These are phyloP conservation scores for Actinemys pallida DNA, from an alignment of 2,113 vertebrate genomes.

Conservation along the genomic window DNA sequence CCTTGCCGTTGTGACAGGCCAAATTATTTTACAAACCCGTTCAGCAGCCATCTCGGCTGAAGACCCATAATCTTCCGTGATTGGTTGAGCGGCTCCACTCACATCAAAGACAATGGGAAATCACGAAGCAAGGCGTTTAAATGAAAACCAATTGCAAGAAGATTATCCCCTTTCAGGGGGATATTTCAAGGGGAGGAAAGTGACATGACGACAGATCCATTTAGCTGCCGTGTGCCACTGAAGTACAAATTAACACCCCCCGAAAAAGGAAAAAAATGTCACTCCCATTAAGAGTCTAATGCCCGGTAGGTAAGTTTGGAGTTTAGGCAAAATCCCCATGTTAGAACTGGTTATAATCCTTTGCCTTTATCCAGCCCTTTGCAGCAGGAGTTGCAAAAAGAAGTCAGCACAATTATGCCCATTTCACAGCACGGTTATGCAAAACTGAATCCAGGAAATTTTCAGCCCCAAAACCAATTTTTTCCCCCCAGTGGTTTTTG, in stretches of 20 bases:
- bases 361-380: not conserved
- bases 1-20: not conserved
- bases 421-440: not conserved
- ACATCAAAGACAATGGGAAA: not conserved
- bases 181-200: slow-evolving; percentile 4
- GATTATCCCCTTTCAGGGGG: not conserved
- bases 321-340: not conserved
- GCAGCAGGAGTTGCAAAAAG: not conserved
- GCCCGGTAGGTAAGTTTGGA: not conserved
- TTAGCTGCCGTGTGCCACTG: not conserved
- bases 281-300: not conserved
- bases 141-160: not conserved
- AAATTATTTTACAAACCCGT: not conserved
- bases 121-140: not conserved
- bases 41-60: not conserved
- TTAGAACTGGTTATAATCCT: not conserved
- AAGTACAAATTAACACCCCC: not conserved
- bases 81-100: not conserved
- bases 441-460: not conserved
- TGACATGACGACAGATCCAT: not conserved
- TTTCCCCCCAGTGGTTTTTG: not conserved
- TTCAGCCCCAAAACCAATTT: not conserved
- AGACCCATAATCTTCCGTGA: not conserved
- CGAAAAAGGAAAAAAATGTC: not conserved
- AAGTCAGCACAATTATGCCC: not conserved